Conservation (phyloP, 2,888 invertebrate genomes). For the Dasypolia templi region DNA sequence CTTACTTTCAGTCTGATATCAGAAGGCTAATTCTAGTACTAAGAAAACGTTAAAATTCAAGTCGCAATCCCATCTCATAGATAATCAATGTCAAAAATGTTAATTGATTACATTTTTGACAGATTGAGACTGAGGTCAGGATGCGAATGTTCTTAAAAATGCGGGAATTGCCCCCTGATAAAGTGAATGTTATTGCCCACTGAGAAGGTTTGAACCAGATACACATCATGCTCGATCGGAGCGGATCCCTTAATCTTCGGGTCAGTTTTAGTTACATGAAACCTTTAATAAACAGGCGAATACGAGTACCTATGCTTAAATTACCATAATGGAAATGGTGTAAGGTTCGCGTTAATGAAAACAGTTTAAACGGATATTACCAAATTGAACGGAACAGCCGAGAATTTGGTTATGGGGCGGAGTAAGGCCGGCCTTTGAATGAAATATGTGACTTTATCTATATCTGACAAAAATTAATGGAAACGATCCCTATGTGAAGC, state of each 20-base stretch:
- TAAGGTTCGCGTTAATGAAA: slow-evolving; percentile 66
- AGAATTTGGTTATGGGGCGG: slow-evolving; percentile 61
- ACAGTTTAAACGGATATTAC: slow-evolving; percentile 69
- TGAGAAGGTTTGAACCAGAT: too few species aligned
- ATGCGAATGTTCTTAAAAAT: too few species aligned
- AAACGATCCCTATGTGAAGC: slow-evolving; percentile 23
- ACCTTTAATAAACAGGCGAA: slow-evolving; percentile 40
- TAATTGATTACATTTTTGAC: too few species aligned
- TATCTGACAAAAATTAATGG: slow-evolving; percentile 33
- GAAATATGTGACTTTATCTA: slow-evolving; percentile 40
- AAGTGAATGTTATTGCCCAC: too few species aligned
- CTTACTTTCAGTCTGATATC: too few species aligned
- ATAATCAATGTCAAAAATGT: too few species aligned
- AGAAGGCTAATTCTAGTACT: too few species aligned
- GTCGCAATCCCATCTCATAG: too few species aligned
- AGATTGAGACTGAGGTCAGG: too few species aligned
- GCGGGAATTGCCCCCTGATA: too few species aligned
- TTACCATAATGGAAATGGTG: slow-evolving; percentile 48
- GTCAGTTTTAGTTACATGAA: slow-evolving; percentile 35
- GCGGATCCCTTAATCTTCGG: neutral
- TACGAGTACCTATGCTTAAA: slow-evolving; percentile 37
- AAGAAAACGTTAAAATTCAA: too few species aligned
- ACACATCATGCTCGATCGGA: neutral
- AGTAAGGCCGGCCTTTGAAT: slow-evolving; percentile 40
- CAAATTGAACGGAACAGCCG: slow-evolving; percentile 48